Evolutionary conservation across 2,888 invertebrate genomes (phyloP), one percentile per base, ranked within the genome.

Genomic region (Adineta ricciae): DNA sequence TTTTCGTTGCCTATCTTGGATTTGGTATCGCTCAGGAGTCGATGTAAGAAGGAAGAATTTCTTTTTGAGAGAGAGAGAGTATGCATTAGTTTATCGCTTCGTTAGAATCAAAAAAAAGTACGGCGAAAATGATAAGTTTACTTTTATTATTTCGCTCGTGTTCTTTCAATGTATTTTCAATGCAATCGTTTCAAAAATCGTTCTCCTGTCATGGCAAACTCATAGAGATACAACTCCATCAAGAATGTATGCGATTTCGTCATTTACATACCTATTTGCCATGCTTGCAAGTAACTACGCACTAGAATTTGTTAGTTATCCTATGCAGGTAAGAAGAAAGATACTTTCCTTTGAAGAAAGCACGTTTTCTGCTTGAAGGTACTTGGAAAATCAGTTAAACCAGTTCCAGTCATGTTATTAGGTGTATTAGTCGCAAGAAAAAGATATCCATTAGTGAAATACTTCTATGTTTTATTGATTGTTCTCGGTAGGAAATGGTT

Each of bases 211-310:
- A 64, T 32, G 64, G 19, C 27, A 64, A 32, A 64, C 64, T 19
- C 64, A 16, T 64, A 27, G 27, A 36, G 64, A 64, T 64, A 32
- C 64, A 32, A 64, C 64, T 19, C 27, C 64, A 14, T 19, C 64
- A 36, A 64, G 0, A 27, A 52, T 84, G 89, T 97, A 96, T 91
- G 94, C 94, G 36, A 92, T 94, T 36, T 94, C 94, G 87, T 93
- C 97, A 0, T 90, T 96, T 19, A 95, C 96, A 0, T 99, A 98
- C 90, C 91, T 98, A 0, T 91, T 96, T 64, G 99, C 94, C 0
- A 99, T 99, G 99, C 93, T 98, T 1, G 94, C 94, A 87, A 97
- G 96, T 82, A 97, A 95, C 89, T 95, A 96, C 94, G 96, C 98
- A 0, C 91, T 99, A 82, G 95, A 96, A 88, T 97, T 96, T 94